Evolutionary conservation across 2,888 invertebrate species (phyloP), one percentile per base, ranked within the genome.

Genomic region (Cybosia mesomella): DNA sequence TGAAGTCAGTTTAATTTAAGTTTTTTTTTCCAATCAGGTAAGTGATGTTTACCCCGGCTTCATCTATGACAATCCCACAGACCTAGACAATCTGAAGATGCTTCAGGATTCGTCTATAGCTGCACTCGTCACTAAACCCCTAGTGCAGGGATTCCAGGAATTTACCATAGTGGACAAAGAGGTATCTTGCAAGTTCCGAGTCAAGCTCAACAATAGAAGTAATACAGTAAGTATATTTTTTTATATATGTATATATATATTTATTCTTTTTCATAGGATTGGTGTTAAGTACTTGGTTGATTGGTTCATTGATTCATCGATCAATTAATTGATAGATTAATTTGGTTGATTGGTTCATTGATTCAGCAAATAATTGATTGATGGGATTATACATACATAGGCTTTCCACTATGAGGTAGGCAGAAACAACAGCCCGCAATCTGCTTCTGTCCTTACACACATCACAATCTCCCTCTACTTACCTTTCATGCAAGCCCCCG

Each of bases 71-170:
- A 76, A 88, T 8, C 91, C 94, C 0, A 75, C 84, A 0, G 84
- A 85, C 43, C 87, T 87, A 74, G 95, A 96, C 72, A 76, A 78
- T 43, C 87, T 96, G 7, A 74, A 63, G 0, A 82, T 96, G 21
- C 91, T 91, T 74, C 85, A 81, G 0, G 95, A 96, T 75, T 87
- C 91, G 0, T 91, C 92, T 0, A 76, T 95, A 3, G 81, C 88
- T 0, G 85, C 90, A 0, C 91, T 92, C 72, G 68, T 84, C 49
- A 92, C 88, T 70, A 88, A 87, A 15, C 76, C 84, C 2, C 73
- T 95, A 53, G 85, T 80, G 8, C 75, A 85, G 13, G 94, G 94
- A 0, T 82, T 81, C 66, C 92, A 94, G 67, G 91, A 91, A 77
- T 91, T 95, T 75, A 86, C 87, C 0, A 82, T 95, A 8, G 73